phyloP scores from a whole-genome alignment of 1,140 invertebrate species.

The Helicoverpa zea region DNA sequence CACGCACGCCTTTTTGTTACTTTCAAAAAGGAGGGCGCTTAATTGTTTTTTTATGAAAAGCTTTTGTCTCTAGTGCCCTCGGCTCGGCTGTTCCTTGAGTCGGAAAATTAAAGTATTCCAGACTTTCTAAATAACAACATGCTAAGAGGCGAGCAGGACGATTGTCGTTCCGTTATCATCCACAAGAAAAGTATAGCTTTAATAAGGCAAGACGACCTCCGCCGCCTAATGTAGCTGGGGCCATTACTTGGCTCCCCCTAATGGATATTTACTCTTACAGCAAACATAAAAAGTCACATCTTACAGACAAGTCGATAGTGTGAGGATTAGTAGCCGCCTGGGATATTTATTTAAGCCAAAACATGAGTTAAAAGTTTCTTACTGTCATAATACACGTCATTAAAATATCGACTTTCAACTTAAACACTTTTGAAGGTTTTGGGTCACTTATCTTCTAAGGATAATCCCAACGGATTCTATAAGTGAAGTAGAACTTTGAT shows the following conservation, averaged over 20 bases:
- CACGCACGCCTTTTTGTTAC: conserved; percentile 43
- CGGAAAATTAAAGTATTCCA: conserved; percentile 36
- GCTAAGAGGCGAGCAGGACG: conserved; percentile 37
- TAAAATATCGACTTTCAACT: conserved; percentile 13
- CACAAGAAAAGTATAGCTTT: conserved; percentile 55
- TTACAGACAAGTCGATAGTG: conserved; percentile 60
- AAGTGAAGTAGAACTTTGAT: conserved; percentile 20
- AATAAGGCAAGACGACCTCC: conserved; percentile 64
- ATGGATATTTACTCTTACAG: conserved; percentile 73
- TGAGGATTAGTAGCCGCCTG: not conserved
- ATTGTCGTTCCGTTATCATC: conserved; percentile 53
- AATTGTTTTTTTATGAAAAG: conserved; percentile 46
- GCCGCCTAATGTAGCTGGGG: conserved; percentile 62
- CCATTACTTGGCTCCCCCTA: conserved; percentile 70
- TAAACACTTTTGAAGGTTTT: conserved; percentile 1
- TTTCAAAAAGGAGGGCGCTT: conserved; percentile 27
- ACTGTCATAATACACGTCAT: conserved; percentile 1
- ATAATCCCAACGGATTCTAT: conserved; percentile 9
- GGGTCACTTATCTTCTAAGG: not conserved
- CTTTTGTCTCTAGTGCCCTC: conserved; percentile 33
- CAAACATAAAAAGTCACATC: conserved; percentile 70
- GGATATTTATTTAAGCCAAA: conserved; percentile 23
- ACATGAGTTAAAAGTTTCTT: conserved; percentile 1
- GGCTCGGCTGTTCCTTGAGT: conserved; percentile 20
- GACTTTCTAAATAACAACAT: conserved; percentile 37